Base-by-base conservation (phyloP, 2,888 invertebrate species). In the Drosophila gaucha region DNA sequence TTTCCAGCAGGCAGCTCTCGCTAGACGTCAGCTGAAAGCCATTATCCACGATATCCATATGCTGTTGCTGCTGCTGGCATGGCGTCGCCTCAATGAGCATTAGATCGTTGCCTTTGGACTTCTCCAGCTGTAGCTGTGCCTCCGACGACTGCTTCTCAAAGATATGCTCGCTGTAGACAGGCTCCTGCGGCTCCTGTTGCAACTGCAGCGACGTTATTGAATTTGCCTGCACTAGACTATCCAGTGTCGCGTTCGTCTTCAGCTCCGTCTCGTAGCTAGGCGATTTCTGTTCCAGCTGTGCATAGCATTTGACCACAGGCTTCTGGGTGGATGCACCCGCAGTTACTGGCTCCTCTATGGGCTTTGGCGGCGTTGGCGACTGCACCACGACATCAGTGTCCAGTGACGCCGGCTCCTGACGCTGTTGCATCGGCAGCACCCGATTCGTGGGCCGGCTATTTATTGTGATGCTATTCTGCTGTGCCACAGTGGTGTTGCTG, bases 341-440 rank as follows among this genome's bases (percentile, higher is more conserved):
- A 2, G 33, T 33, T 6, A 78, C 63, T 5, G 75, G 71, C 14
- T 88, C 82, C 54, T 78, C 88, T 0, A 76, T 35, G 2, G 82
- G 86, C 52, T 83, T 83, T 0, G 82, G 82, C 0, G 86, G 88
- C 2, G 82, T 86, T 2, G 82, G 88, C 5, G 82, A 83, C 41
- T 79, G 73, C 10, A 74, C 52, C 24, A 88, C 73, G 0, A 62
- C 66, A 20, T 83, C 88, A 31, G 36, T 67, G 6, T 51, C 46
- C 20, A 69, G 44, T 0, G 66, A 55, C 43, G 43, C 67, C 0
- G 67, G 88, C 50, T 94, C 94, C 77, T 94, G 93, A 54, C 94
- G 93, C 68, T 95, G 95, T 82, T 96, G 96, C 93, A 96, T 94
- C 9, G 96, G 96, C 50, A 96, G 88, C 1, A 96, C 96, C 68